These are phyloP conservation scores for Parnassius glacialis DNA, from an alignment of 2,888 invertebrate genomes.

Conservation along the genomic window DNA sequence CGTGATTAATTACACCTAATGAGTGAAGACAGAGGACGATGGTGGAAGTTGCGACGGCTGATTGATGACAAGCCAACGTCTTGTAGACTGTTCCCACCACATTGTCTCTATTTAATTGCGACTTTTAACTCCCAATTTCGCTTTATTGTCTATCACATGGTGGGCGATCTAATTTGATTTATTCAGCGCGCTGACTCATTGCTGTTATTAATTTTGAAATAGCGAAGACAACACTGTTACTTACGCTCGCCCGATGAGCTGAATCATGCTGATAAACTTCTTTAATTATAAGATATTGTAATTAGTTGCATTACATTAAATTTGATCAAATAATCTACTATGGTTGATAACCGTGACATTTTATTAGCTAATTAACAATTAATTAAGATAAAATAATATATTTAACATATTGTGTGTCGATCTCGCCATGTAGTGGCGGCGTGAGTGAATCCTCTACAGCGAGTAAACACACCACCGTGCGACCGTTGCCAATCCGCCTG, in stretches of 20 bases:
- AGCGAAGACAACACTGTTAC: slow-evolving; percentile 53
- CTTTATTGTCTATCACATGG: slow-evolving; percentile 64
- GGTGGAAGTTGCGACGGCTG: slow-evolving; percentile 56
- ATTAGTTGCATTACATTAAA: slow-evolving; percentile 22
- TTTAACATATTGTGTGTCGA: too few relatives aligned
- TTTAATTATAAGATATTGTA: slow-evolving; percentile 20
- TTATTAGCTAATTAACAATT: slow-evolving; percentile 8
- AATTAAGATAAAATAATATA: not conserved
- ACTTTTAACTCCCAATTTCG: slow-evolving; percentile 70
- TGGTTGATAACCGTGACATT: slow-evolving; percentile 8
- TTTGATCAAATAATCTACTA: slow-evolving; percentile 6
- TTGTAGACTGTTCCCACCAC: slow-evolving; percentile 46
- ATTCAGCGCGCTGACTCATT: slow-evolving; percentile 67
- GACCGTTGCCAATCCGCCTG: too few relatives aligned
- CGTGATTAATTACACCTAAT: slow-evolving; percentile 76
- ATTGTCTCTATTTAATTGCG: slow-evolving; percentile 75
- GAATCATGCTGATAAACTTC: slow-evolving; percentile 50
- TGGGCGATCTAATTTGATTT: slow-evolving; percentile 69
- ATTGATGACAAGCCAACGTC: slow-evolving; percentile 72
- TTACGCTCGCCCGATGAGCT: slow-evolving; percentile 43
- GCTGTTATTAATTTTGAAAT: slow-evolving; percentile 71
- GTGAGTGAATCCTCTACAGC: too few relatives aligned
- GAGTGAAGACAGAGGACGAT: slow-evolving; percentile 52
- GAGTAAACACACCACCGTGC: too few relatives aligned
- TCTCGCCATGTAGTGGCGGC: too few relatives aligned